Evolutionary conservation across 2,888 invertebrate species (phyloP).

Genomic region (Oxyteleia sp.): DNA sequence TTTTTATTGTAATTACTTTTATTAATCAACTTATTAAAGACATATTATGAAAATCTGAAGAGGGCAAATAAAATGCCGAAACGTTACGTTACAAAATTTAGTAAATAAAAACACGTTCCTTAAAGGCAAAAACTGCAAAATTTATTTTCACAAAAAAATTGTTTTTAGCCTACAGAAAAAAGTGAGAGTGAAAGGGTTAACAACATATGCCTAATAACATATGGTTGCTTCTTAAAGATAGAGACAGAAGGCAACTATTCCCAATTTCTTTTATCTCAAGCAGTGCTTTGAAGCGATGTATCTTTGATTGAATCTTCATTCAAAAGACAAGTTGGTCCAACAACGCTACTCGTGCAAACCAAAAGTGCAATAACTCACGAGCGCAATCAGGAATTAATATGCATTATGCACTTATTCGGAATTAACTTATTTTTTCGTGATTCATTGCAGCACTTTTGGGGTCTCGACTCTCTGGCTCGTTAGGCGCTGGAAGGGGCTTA

Average conservation of each 20-base stretch:
- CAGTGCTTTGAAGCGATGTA: neutral
- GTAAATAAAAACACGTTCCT: too few species aligned
- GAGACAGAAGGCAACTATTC: neutral
- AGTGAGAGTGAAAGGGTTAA: too few species aligned
- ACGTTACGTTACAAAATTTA: too few species aligned
- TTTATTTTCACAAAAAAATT: too few species aligned
- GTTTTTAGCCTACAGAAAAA: too few species aligned
- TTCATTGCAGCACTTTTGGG: constrained; percentile 85
- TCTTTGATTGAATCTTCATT: neutral
- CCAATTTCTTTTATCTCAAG: neutral
- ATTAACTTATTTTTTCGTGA: constrained; percentile 73
- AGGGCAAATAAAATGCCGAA: too few species aligned
- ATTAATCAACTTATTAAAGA: too few species aligned
- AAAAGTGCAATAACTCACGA: constrained; percentile 26
- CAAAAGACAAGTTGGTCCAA: constrained; percentile 8
- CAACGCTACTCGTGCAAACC: neutral
- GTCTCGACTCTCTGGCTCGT: constrained; percentile 86
- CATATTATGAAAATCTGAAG: too few species aligned
- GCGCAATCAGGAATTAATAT: constrained; percentile 64
- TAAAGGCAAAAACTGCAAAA: too few species aligned
- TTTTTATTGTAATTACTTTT: too few species aligned
- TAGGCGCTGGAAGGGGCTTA: constrained; percentile 84
- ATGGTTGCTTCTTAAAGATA: too few species aligned
- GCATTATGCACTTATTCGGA: constrained; percentile 71
- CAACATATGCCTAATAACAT: too few species aligned